Evolutionary conservation across 2,797 vertebrate genomes (phyloP), one percentile per base, ranked within the genome.

Genomic region (Sus cebifrons): DNA sequence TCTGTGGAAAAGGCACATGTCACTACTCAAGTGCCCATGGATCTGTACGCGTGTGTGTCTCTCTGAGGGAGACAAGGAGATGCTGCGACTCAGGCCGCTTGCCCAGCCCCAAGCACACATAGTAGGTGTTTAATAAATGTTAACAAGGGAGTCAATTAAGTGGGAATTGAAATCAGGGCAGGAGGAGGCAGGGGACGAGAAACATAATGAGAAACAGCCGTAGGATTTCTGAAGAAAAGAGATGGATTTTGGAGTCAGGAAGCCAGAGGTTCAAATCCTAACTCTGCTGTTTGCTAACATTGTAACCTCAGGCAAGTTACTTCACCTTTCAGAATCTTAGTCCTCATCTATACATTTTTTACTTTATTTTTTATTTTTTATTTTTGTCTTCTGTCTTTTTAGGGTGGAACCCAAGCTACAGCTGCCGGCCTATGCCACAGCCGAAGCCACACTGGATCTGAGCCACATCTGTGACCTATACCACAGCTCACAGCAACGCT

Each of bases 1-100:
- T 65, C 13, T 2, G 12, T 10, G 32, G 20, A 62, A 25, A 54
- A 25, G 77, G 62, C 15, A 12, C 32, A 6, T 44, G 3, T 36
- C 1, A 9, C 3, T 23, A 27, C 27, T 25, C 25, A 21, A 78
- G 25, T 11, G 62, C 16, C 23, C 21, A 0, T 0, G 40, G 40
- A 2, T 23, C 18, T 7, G 44, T 16, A 2, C 18, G 13, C 52
- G 4, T 2, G 5, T 29, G 6, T 20, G 4, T 40, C 49, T 77
- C 65, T 78, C 62, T 56, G 25, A 65, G 60, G 73, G 40, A 78
- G 32, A 2, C 12, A 44, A 40, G 5, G 68, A 81, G 64, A 74
- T 27, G 14, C 70, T 17, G 44, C 32, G 29, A 3, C 3, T 49
- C 71, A 27, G 9, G 82, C 40, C 29, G 44, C 44, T 13, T 16